These are phyloP conservation scores for Drosophila pseudotalamancana DNA, from an alignment of 2,888 invertebrate species.

Conservation along the genomic window DNA sequence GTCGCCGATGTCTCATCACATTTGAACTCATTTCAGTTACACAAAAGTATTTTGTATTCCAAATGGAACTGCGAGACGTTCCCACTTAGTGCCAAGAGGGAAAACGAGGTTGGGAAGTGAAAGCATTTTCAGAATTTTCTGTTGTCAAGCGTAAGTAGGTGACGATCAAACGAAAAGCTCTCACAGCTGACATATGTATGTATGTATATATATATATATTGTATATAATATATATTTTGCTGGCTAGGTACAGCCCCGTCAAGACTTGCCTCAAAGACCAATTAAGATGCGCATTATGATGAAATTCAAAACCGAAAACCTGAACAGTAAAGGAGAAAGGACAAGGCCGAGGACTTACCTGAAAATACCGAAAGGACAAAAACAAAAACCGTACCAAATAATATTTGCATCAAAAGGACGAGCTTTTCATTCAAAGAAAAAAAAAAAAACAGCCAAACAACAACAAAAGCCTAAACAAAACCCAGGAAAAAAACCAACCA, in stretches of 20 bases:
- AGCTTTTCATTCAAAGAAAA: slow-evolving; percentile 42
- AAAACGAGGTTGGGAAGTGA: neutral
- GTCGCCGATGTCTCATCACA: slow-evolving; percentile 39
- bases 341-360: slow-evolving; percentile 19
- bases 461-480: slow-evolving; percentile 4
- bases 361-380: slow-evolving; percentile 40
- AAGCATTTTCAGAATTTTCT: slow-evolving; percentile 39
- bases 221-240: slow-evolving; percentile 6
- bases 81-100: slow-evolving; percentile 18
- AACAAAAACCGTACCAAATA: slow-evolving; percentile 22
- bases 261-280: slow-evolving; percentile 20
- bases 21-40: slow-evolving; percentile 52
- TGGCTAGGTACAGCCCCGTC: slow-evolving; percentile 27
- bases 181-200: neutral
- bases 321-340: slow-evolving; percentile 18
- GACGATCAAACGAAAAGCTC: slow-evolving; percentile 29
- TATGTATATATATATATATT: no score
- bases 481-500: slow-evolving; percentile 14
- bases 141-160: slow-evolving; percentile 52
- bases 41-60: slow-evolving; percentile 37
- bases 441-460: slow-evolving; percentile 40
- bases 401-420: slow-evolving; percentile 64
- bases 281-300: slow-evolving; percentile 51
- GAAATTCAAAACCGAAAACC: slow-evolving; percentile 62
- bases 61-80: slow-evolving; percentile 16